Base-by-base conservation (phyloP, 2,888 invertebrate genomes). In the Diloba caeruleocephala region DNA sequence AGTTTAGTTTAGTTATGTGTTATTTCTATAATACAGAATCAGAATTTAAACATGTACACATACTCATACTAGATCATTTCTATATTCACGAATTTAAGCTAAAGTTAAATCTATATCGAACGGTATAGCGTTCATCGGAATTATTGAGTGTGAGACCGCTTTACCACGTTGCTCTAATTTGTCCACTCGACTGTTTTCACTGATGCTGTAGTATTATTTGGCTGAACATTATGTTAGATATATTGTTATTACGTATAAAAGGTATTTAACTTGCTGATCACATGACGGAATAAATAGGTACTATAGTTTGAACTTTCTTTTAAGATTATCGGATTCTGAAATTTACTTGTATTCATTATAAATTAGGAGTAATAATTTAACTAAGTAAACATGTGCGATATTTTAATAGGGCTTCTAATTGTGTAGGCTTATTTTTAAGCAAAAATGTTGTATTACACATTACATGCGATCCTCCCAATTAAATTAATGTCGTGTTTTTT, bases 61-160 rank as follows among this genome's bases (percentile, higher is more conserved):
- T n/a, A n/a, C 25, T 33, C 13, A 21, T 15, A 42, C 29, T 38
- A 38, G 28, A 29, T 38, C 25, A 29, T 62, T 32, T 46, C 32
- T 49, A 49, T 15, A 32, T 33, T 41, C 26, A 14, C 29, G 44
- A 45, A 44, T 63, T 56, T 15, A 29, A 12, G 17, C 44, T 48
- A 44, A 63, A 63, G 41, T 64, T 63, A 28, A 57, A 63, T 64
- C 21, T 45, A 61, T 45, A 50, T 46, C 23, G 43, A 26, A 54
- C 45, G 15, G 15, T 45, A 31, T 60, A 43, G 63, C 23, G 6
- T 38, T 42, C 32, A 37, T 21, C 39, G 29, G 32, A 54, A 37
- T 49, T 56, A 44, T 41, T 37, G 43, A 61, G 37, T 36, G 29
- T 19, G 39, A n/a, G 19, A 19, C n/a, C n/a, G 23, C 41, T 49